A percentile compares a stretch with the other conserved stretches of the same genome.
phyloP scores from a whole-genome alignment of 2,113 vertebrate genomes.

The Anguilla japonica region DNA sequence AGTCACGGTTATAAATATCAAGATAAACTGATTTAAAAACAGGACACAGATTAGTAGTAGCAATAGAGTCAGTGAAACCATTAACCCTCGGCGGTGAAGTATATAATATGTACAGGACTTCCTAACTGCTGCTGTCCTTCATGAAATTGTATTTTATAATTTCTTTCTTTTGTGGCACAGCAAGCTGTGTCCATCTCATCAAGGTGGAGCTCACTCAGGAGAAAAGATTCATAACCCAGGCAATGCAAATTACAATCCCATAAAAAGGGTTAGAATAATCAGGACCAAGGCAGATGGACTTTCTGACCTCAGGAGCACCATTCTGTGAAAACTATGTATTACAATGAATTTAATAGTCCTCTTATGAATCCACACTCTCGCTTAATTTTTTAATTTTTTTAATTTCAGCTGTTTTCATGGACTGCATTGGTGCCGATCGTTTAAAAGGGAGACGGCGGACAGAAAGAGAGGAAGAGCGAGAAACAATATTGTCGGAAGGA shows the following conservation, averaged over 20 bases:
- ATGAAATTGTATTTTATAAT: background rate
- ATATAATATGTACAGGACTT: background rate
- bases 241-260: background rate
- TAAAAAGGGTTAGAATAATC: background rate
- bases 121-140: background rate
- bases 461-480: background rate
- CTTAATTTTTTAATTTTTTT: too few species aligned
- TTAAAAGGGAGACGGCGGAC: background rate
- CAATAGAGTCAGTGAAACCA: background rate
- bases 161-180: background rate
- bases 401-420: too few species aligned
- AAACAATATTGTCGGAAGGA: background rate
- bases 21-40: background rate
- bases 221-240: background rate
- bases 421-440: background rate
- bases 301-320: background rate
- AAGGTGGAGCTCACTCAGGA: background rate
- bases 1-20: constrained; percentile 1
- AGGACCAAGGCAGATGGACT: background rate
- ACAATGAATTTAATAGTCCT: background rate
- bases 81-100: background rate
- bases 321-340: background rate
- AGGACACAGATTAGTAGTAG: background rate
- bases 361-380: background rate
- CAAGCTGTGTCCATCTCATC: background rate